These are phyloP conservation scores for Clunio marinus DNA, from an alignment of 2,888 invertebrate species.

Conservation along the genomic window DNA sequence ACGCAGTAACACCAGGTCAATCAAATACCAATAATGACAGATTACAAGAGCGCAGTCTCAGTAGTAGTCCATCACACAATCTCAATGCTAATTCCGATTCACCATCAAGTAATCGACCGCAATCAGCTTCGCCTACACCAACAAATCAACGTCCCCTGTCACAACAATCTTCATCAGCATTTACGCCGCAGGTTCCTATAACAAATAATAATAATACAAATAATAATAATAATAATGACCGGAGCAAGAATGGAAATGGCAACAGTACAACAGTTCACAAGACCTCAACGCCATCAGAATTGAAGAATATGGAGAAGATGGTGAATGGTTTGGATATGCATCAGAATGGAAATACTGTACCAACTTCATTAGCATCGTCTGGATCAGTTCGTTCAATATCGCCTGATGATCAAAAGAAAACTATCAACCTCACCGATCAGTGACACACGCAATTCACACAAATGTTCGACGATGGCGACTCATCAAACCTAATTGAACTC, in stretches of 20 bases:
- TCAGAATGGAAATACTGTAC: slow-evolving; percentile 52
- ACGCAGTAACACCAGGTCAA: slow-evolving; percentile 75
- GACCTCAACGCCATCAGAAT: slow-evolving; percentile 58
- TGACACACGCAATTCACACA: slow-evolving; percentile 49
- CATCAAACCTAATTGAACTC: slow-evolving; percentile 33
- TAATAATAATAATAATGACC: slow-evolving; percentile 18
- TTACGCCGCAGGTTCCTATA: slow-evolving; percentile 56
- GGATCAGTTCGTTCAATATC: slow-evolving; percentile 32
- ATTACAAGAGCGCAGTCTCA: slow-evolving; percentile 47
- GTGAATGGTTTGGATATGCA: slow-evolving; percentile 91
- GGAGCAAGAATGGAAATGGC: slow-evolving; percentile 42
- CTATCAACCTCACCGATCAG: slow-evolving; percentile 45
- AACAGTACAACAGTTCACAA: slow-evolving; percentile 44
- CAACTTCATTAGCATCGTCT: slow-evolving; percentile 35
- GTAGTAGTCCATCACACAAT: slow-evolving; percentile 49
- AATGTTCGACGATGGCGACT: slow-evolving; percentile 28
- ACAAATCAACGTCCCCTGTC: slow-evolving; percentile 50
- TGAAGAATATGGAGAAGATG: slow-evolving; percentile 96
- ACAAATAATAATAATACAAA: no score
- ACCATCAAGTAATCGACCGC: slow-evolving; percentile 51
- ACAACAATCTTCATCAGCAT: slow-evolving; percentile 53
- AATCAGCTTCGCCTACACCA: slow-evolving; percentile 48
- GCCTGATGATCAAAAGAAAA: slow-evolving; percentile 25
- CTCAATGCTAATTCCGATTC: slow-evolving; percentile 48
- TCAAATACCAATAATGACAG: slow-evolving; percentile 48